Base-by-base conservation (phyloP, 2,888 invertebrate genomes). In the Drosophila setosimentum region DNA sequence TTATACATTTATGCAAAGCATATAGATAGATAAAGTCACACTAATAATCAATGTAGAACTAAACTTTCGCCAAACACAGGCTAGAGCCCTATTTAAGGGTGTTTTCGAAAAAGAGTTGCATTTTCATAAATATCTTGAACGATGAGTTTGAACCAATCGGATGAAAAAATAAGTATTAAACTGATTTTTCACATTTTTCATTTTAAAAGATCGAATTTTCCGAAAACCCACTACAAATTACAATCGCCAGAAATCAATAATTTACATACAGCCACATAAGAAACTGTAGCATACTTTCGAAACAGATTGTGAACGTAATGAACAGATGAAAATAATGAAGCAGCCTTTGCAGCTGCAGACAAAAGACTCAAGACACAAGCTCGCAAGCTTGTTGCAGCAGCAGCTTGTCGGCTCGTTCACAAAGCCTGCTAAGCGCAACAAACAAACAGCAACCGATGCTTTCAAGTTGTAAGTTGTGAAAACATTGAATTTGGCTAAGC, bases 361-460 rank as follows among this genome's bases (percentile, higher is more conserved):
- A 16, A 82, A 82, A 55, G 86, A 85, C 78, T 85, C 50, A 62
- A 66, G 75, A 59, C 61, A 72, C 80, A 59, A 88, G 80, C 88
- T 73, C 30, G 42, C 6, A 11, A 24, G 2, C 45, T 45, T 45
- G 45, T 8, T 24, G 24, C 24, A 24, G 45, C 24, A 8, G 4
- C 24, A 8, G 7, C 16, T 24, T 24, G 45, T 40, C n/a, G 40
- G 10, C 33, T n/a, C n/a, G 10, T 4, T n/a, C n/a, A n/a, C 4
- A 40, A 40, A 40, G 37, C 13, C 45, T 13, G 45, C 21, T 3
- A 13, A 45, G 16, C 21, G 16, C 24, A 24, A 13, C 24, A 24
- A 8, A 24, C 45, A 45, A 45, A 24, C 24, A 16, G 45, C 21
- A 45, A 16, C 2, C 7, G 45, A 16, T 24, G 24, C 24, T 45